These are phyloP conservation scores for Sinosuthora webbiana DNA, from an alignment of 2,113 vertebrate genomes.

Conservation along the genomic window DNA sequence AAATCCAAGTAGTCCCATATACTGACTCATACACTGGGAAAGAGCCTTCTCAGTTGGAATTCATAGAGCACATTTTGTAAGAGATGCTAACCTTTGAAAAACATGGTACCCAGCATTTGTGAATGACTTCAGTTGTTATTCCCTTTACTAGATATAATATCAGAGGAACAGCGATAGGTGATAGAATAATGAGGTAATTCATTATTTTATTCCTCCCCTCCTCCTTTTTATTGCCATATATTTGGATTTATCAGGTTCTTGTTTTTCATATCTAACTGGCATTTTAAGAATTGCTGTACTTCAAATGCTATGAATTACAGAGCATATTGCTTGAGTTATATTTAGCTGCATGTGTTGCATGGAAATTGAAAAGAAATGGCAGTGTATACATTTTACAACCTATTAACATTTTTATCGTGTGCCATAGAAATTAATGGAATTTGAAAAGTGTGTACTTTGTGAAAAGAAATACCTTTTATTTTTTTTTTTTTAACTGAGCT, in stretches of 20 bases:
- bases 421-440: slow-evolving; percentile 15
- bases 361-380: slow-evolving; percentile 37
- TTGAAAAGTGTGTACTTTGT: background rate
- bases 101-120: slow-evolving; percentile 57
- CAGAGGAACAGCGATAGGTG: slow-evolving; percentile 97
- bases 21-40: background rate
- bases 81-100: slow-evolving; percentile 53
- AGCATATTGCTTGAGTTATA: slow-evolving; percentile 57
- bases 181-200: slow-evolving; percentile 99
- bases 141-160: slow-evolving; percentile 92
- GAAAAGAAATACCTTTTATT: background rate
- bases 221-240: slow-evolving; percentile 30
- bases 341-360: slow-evolving; percentile 70
- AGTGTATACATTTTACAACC: slow-evolving; percentile 44
- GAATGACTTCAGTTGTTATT: slow-evolving; percentile 80
- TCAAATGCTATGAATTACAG: slow-evolving; percentile 42
- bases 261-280: slow-evolving; percentile 66
- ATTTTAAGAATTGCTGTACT: slow-evolving; percentile 49
- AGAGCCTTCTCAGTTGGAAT: background rate
- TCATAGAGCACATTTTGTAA: background rate
- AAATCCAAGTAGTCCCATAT: slow-evolving; percentile 1
- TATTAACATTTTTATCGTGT: slow-evolving; percentile 56
- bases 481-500: background rate
- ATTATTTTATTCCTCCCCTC: slow-evolving; percentile 67
- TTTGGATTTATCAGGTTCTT: slow-evolving; percentile 65